A percentile compares a stretch with the other conserved stretches of the same genome.
phyloP scores from a whole-genome alignment of 2,888 invertebrate species.

The Trichogramma dendrolimi region DNA sequence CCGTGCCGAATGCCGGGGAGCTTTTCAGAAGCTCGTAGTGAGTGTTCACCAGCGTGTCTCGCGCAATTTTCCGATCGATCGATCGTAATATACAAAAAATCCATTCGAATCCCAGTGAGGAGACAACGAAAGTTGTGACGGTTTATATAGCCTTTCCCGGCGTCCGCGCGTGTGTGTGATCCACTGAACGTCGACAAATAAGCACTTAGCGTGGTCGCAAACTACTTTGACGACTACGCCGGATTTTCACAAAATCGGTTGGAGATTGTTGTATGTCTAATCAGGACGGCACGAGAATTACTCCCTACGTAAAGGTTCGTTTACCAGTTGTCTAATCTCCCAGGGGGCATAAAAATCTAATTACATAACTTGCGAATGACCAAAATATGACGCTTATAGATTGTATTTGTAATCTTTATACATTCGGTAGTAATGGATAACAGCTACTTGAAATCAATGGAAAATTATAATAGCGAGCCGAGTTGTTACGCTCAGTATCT shows the following conservation, averaged over 20 bases:
- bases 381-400: too few relatives aligned
- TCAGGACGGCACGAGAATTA: conserved; percentile 62
- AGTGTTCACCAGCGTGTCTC: neutral
- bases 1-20: conserved; percentile 30
- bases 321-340: neutral
- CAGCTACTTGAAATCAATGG: neutral
- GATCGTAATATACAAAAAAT: too few relatives aligned
- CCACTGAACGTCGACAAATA: neutral
- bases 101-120: too few relatives aligned
- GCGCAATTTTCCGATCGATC: neutral
- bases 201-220: conserved; percentile 15
- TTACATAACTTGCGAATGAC: too few relatives aligned
- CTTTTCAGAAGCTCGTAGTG: conserved; percentile 11
- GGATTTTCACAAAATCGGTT: conserved; percentile 12
- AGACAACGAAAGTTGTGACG: too few relatives aligned
- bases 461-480: neutral
- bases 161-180: neutral
- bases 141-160: conserved; percentile 1
- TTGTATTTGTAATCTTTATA: too few relatives aligned
- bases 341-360: too few relatives aligned
- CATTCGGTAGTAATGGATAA: too few relatives aligned
- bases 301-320: conserved; percentile 57
- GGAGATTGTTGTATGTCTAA: conserved; percentile 41
- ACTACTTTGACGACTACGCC: conserved; percentile 14
- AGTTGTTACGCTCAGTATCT: neutral